Evolutionary conservation across 2,888 invertebrate species (phyloP).

Genomic region (Coelinius sp.): DNA sequence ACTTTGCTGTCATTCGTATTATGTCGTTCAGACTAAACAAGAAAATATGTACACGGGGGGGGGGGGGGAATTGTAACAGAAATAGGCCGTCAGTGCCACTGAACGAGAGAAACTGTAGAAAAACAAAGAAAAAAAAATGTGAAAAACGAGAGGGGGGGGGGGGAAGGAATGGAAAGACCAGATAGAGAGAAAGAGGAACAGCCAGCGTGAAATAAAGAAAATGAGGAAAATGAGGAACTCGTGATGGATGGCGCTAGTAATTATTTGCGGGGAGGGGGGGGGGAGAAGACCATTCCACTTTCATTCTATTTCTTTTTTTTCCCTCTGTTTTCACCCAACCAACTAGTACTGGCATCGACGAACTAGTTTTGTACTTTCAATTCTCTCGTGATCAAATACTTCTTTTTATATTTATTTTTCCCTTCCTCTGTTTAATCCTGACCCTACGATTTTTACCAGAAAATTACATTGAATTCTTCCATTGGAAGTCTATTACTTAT

Average conservation of each 20-base stretch:
- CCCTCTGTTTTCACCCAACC: conserved; percentile 29
- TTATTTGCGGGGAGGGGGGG: conserved; percentile 51
- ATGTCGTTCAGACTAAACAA: background rate
- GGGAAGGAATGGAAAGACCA: no score
- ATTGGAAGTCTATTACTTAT: background rate
- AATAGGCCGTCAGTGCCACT: background rate
- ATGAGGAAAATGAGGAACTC: conserved; percentile 34
- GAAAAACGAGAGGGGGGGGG: conserved; percentile 5
- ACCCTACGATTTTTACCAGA: background rate
- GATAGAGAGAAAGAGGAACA: conserved; percentile 11
- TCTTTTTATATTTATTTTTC: background rate
- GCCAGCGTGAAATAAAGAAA: conserved; percentile 6
- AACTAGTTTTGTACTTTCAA: background rate
- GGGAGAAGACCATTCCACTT: conserved; percentile 13
- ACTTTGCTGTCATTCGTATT: background rate
- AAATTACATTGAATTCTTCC: background rate
- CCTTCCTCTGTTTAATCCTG: background rate
- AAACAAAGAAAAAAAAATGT: background rate
- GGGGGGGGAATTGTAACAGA: background rate
- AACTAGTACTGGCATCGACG: background rate
- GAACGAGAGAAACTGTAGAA: background rate
- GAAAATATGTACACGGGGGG: background rate
- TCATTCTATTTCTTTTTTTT: conserved; percentile 15
- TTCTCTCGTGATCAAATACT: background rate
- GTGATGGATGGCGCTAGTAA: conserved; percentile 58